Evolutionary conservation across 2,888 invertebrate species (phyloP).

Genomic region (Sinhomidia bicolor): DNA sequence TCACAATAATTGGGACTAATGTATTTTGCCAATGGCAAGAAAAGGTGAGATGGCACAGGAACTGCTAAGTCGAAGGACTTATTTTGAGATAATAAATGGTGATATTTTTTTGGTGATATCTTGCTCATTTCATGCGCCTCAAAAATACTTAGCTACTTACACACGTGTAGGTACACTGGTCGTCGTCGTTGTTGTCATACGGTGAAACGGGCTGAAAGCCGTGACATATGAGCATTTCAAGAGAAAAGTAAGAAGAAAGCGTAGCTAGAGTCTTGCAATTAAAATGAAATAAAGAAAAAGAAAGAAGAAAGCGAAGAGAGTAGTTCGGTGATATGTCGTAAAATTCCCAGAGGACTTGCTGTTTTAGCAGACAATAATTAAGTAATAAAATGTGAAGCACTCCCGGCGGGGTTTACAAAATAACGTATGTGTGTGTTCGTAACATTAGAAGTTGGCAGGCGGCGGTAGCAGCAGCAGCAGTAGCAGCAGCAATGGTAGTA

Average conservation of each 20-base stretch:
- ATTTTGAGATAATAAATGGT: background rate
- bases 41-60: background rate
- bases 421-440: background rate
- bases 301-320: too few species aligned
- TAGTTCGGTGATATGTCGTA: conserved; percentile 1
- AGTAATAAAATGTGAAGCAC: conserved; percentile 44
- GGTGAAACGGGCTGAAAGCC: too few species aligned
- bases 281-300: conserved; percentile 40
- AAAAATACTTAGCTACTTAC: background rate
- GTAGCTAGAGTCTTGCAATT: conserved; percentile 12
- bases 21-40: background rate
- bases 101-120: background rate
- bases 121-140: too few species aligned
- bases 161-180: background rate
- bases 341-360: conserved; percentile 31
- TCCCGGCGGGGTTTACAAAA: conserved; percentile 14
- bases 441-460: background rate
- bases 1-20: background rate
- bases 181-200: too few species aligned
- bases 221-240: conserved; percentile 1
- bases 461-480: too few species aligned
- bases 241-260: background rate
- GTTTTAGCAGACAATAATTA: conserved; percentile 37
- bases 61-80: background rate
- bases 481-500: too few species aligned